Conservation (phyloP, 1,140 invertebrate genomes). For the Platorchestia sp. region DNA sequence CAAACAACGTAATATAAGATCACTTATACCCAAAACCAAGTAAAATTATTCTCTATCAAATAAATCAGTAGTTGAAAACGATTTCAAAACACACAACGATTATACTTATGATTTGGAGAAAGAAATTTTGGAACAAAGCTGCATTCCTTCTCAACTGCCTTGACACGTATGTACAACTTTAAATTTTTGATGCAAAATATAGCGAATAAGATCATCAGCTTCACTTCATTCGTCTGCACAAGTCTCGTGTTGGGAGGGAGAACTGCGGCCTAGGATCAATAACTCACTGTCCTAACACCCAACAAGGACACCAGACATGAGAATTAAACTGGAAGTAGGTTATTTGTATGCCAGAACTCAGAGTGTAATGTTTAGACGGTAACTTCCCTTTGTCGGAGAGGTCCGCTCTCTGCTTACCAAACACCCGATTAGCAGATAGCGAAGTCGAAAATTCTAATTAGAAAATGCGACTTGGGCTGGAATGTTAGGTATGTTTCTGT, state of each 20-base stretch:
- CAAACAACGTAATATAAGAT: not conserved
- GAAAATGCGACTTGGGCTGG: conserved; percentile 43
- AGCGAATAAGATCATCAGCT: not conserved
- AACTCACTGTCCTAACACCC: conserved; percentile 54
- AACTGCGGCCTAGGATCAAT: conserved; percentile 24
- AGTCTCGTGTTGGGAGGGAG: not conserved
- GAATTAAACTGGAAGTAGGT: conserved; percentile 53
- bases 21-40: not conserved
- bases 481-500: conserved; percentile 8
- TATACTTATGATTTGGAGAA: not conserved
- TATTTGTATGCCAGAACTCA: conserved; percentile 49
- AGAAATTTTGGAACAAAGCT: not conserved
- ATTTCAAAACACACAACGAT: not conserved
- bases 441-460: conserved; percentile 54
- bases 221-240: conserved; percentile 27
- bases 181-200: not conserved
- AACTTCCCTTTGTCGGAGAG: conserved; percentile 51
- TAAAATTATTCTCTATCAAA: not conserved
- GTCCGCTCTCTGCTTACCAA: conserved; percentile 51
- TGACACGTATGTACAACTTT: not conserved
- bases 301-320: conserved; percentile 51
- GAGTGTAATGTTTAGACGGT: conserved; percentile 42
- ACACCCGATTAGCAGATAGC: conserved; percentile 54
- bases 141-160: not conserved
- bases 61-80: too few species aligned